Evolutionary conservation across 1,140 invertebrate genomes (phyloP).

Genomic region (Ips nitidus): DNA sequence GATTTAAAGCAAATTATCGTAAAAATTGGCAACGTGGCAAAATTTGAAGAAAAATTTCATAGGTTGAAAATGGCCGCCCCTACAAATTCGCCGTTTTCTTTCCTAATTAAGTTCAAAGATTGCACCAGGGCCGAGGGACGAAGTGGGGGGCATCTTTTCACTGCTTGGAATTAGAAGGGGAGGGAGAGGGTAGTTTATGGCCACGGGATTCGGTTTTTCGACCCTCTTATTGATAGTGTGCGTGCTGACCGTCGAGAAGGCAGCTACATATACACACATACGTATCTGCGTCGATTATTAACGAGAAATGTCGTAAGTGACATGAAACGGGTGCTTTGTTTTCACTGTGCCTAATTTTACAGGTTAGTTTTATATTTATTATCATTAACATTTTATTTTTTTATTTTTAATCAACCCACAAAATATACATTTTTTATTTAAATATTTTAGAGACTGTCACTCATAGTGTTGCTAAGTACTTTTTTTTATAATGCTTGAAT

Average conservation of each 20-base stretch:
- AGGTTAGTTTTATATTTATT: slow-evolving; percentile 9
- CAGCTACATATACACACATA: slow-evolving; percentile 3
- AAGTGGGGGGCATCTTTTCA: slow-evolving; percentile 29
- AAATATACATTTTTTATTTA: too few species aligned
- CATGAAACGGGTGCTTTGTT: background rate
- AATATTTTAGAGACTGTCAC: too few species aligned
- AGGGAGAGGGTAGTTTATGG: slow-evolving; percentile 26
- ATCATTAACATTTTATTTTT: background rate
- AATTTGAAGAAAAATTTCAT: too few species aligned
- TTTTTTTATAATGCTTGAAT: too few species aligned
- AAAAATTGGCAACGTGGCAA: too few species aligned
- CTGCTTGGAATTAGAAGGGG: slow-evolving; percentile 15
- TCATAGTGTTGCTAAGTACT: too few species aligned
- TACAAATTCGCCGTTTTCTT: slow-evolving; percentile 21
- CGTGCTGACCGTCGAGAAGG: slow-evolving; percentile 25
- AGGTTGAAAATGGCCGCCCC: background rate
- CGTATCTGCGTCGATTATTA: slow-evolving; percentile 20
- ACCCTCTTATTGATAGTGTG: slow-evolving; percentile 33
- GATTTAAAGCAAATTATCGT: too few species aligned
- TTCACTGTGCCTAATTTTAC: slow-evolving; percentile 1
- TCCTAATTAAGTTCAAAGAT: slow-evolving; percentile 31
- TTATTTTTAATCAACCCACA: background rate
- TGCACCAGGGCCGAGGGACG: slow-evolving; percentile 8
- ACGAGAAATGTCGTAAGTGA: slow-evolving; percentile 18
- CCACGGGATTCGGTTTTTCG: slow-evolving; percentile 32